Base-by-base conservation (phyloP, 2,888 invertebrate species). In the Agrotis puta region DNA sequence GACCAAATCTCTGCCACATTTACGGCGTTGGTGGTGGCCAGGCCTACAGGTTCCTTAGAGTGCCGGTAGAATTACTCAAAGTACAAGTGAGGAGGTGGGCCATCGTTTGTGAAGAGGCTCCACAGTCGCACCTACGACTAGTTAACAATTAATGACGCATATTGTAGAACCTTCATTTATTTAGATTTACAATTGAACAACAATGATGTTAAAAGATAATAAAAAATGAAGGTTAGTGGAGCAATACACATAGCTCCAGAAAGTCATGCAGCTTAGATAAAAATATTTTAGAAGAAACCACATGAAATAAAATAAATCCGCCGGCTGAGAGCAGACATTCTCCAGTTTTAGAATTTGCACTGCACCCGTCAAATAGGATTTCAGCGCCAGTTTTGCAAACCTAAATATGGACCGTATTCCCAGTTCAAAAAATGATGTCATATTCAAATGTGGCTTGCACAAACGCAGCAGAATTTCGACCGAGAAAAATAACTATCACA, bases 371-470 rank as follows among this genome's bases (percentile, higher is more conserved):
- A 47, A 74, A 74, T 9, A 22, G 3, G 24, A 54, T 62, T 66
- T 58, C 24, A 50, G 22, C 27, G 7, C 2, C 11, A 61, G 50
- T 33, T 24, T 33, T 43, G 48, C 11, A 43, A 57, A 45, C 5
- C 20, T 20, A 76, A 76, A 33, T 50, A 22, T 18, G 20, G 2
- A 39, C 18, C n/a, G 24, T 6, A 61, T 39, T 50, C 20, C 27
- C 33, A 51, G 16, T 27, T 45, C 0, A 39, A 59, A 59, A 61
- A 57, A 20, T 3, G 7, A 20, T 24, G 39, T 53, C 20, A 69
- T 16, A 68, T 53, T 59, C 27, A 77, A 68, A 57, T 67, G 14
- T 14, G 4, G 22, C 27, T 39, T 76, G 24, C 20, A 45, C 18
- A 45, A 39, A 43, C n/a, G 47, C 47, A 73, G 16, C 14, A 24